Evolutionary conservation across 2,113 vertebrate genomes (phyloP).

Genomic region (Antechinus flavipes): DNA sequence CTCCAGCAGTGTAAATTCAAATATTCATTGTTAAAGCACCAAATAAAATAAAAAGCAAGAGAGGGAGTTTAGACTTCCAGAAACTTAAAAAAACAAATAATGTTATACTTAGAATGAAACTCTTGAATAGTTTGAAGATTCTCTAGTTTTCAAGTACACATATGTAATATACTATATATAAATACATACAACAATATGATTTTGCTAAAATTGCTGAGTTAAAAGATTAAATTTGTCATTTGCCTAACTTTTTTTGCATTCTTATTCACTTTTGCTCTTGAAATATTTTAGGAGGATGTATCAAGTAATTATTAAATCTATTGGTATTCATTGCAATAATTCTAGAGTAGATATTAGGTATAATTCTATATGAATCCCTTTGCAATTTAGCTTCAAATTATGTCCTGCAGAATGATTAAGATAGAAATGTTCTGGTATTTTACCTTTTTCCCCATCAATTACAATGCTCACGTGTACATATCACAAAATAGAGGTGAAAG

Average conservation of each 20-base stretch:
- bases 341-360: constrained; percentile 29
- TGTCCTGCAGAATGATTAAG: constrained; percentile 48
- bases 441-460: background rate
- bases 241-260: constrained; percentile 41
- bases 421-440: constrained; percentile 47
- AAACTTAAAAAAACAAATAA: background rate
- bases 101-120: background rate
- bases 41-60: background rate
- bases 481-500: background rate
- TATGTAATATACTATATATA: background rate
- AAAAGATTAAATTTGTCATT: constrained; percentile 47
- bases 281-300: constrained; percentile 41
- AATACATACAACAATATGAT: background rate
- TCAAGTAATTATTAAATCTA: constrained; percentile 44
- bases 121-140: background rate
- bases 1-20: constrained; percentile 38
- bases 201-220: background rate
- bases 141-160: background rate
- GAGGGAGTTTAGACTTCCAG: background rate
- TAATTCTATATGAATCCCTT: constrained; percentile 16
- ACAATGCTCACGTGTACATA: background rate
- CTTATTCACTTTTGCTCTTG: constrained; percentile 28
- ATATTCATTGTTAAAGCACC: constrained; percentile 45
- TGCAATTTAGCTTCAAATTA: constrained; percentile 55
- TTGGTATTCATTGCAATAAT: constrained; percentile 38